Evolutionary conservation across 2,113 vertebrate genomes (phyloP).

Genomic region (Hemiprocne comata): DNA sequence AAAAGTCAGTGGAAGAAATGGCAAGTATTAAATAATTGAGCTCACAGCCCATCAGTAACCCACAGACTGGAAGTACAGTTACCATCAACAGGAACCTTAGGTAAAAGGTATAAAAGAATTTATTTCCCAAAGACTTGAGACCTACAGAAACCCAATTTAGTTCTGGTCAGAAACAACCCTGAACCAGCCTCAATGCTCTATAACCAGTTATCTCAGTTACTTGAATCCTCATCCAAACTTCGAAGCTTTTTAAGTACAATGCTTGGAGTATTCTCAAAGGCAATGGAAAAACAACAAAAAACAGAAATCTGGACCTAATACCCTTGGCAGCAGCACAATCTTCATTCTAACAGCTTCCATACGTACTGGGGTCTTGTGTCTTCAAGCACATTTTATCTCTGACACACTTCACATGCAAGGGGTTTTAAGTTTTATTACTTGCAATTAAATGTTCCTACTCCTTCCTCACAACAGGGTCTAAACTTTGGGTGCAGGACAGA

Average conservation of each 20-base stretch:
- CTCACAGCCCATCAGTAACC: background rate
- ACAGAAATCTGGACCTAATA: background rate
- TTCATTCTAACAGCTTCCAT: background rate
- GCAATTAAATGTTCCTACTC: background rate
- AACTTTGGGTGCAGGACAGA: background rate
- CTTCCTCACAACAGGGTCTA: background rate
- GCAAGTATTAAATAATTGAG: background rate
- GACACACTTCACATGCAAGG: background rate
- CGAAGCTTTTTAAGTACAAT: background rate
- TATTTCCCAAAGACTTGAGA: background rate
- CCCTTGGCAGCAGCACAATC: background rate
- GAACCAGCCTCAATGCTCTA: background rate
- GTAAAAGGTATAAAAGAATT: background rate
- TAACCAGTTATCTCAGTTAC: background rate
- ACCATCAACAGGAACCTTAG: background rate
- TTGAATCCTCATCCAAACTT: background rate
- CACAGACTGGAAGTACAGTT: rapidly evolving
- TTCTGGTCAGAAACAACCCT: background rate
- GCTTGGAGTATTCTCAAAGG: background rate
- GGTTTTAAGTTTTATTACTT: background rate
- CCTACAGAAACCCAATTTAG: background rate
- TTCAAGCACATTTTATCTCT: background rate
- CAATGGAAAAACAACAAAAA: background rate
- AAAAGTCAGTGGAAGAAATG: background rate
- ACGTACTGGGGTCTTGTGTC: rapidly evolving